Base-by-base conservation (phyloP, 2,113 vertebrate genomes). In the Petrocephalus zakoni region DNA sequence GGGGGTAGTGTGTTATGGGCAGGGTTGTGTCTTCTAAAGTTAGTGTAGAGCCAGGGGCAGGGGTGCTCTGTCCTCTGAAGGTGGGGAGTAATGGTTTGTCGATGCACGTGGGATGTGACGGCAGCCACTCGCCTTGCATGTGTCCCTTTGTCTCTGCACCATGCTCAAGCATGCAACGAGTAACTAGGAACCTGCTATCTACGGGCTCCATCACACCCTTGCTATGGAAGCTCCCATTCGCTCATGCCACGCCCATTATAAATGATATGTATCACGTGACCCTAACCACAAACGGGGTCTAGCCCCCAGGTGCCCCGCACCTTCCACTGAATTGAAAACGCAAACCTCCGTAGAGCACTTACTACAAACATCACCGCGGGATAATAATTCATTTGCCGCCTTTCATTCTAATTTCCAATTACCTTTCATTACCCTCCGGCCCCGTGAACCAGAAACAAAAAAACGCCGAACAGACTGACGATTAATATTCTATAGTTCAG, bases 1-100 rank as follows among this genome's bases (percentile, higher is more conserved):
- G 29, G 90, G 91, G 53, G 13, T 25, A 11, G 13, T 75, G 22
- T n/a, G 87, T 53, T 49, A n/a, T 22, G n/a, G 61, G 86, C 42
- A 52, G 53, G 2, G 19, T 0, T 15, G 25, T 56, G 53, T 86
- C 52, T 56, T 37, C 11, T 17, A 85, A 53, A 85, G 47, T 29
- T 11, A 13, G 10, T n/a, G 17, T 9, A 21, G 34, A 58, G 34
- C 5, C 0, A n/a, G 29, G 55, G 29, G 85, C 5, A 10, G 49
- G 53, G 15, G 85, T 55, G 2, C 2, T 11, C 61, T 29, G 21
- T 25, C 25, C 22, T 22, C 81, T 83, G 13, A 84, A 84, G 81
- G 22, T 49, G 46, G 6, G 7, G 46, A 49, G 22, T 52, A 64
- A 11, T 9, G 61, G 22, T 37, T 47, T 6, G 64, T 37, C 19